Base-by-base conservation (phyloP, 2,888 invertebrate species). In the Pyrrhosoma nymphula region DNA sequence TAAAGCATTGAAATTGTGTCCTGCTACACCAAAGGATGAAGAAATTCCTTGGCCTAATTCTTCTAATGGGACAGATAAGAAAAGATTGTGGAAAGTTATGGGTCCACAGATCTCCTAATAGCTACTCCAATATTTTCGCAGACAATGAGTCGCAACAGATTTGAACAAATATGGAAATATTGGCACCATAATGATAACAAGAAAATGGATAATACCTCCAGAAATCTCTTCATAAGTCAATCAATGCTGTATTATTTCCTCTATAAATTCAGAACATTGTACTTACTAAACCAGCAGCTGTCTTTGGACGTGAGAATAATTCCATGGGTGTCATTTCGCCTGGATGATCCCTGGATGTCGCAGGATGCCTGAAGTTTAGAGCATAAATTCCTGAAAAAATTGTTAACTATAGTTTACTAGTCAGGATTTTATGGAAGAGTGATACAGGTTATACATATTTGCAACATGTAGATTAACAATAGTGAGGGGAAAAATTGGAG, bases 11-110 rank as follows among this genome's bases (percentile, higher is more conserved):
- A 90, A 89, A 95, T 96, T 95, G 96, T 89, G 0, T 35, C 95
- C 96, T 93, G 89, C 95, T 26, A 96, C 95, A 26, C 63, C 95
- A 14, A 20, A 95, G 20, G 95, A 96, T 95, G 96, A 96, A 96
- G 89, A 95, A 95, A 75, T 96, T 96, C 95, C 95, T 96, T 23
- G 95, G 95, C 1, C 91, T 96, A 82, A 95, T 96, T 56, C 30
- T 96, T 95, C 93, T 96, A 63, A 96, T 96, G 96, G 96, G 95
- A 95, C 95, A 95, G 95, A 95, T 95, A 95, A 95, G 95, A 39
- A 96, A 96, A 63, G 95, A 96, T 88, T 26, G 23, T 95, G 95
- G 39, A 95, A 96, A 90, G 96, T 47, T 96, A 96, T 95, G 95
- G 95, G 95, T 95, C 96, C 8, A 95, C 95, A n/a, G 95, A 96